phyloP scores from a whole-genome alignment of 2,113 vertebrate genomes.

The Myanophis thanlyinensis region DNA sequence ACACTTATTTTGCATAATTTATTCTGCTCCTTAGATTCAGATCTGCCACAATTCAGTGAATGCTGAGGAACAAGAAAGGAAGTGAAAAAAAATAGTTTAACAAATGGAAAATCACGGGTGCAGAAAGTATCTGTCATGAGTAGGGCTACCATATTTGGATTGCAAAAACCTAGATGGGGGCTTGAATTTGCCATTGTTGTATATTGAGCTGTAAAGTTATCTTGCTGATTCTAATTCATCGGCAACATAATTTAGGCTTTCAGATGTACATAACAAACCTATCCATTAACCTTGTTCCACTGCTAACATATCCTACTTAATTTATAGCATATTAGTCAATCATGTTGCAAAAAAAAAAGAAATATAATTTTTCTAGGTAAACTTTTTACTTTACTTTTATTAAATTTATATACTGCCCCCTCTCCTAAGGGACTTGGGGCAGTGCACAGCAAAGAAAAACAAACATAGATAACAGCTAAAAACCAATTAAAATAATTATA shows the following conservation, averaged over 20 bases:
- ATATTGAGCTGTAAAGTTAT: neutral
- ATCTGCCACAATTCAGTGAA: neutral
- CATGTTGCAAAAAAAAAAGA: neutral
- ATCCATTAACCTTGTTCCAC: neutral
- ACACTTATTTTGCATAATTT: constrained; percentile 6
- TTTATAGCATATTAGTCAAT: neutral
- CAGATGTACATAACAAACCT: neutral
- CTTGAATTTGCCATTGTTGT: neutral
- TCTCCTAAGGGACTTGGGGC: no score
- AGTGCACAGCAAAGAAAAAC: no score
- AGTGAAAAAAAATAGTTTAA: neutral
- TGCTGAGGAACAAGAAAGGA: neutral
- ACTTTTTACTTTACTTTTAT: no score
- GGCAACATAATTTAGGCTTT: neutral
- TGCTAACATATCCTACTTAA: neutral
- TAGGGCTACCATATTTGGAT: neutral
- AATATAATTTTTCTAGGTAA: neutral
- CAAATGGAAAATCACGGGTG: neutral
- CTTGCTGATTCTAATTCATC: neutral
- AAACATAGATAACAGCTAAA: no score
- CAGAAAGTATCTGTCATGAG: neutral
- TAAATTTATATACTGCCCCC: no score
- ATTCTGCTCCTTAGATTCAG: neutral
- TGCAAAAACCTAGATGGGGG: neutral
- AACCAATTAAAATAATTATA: no score